phyloP scores from a whole-genome alignment of 2,888 invertebrate species.

The Aradus depressus region DNA sequence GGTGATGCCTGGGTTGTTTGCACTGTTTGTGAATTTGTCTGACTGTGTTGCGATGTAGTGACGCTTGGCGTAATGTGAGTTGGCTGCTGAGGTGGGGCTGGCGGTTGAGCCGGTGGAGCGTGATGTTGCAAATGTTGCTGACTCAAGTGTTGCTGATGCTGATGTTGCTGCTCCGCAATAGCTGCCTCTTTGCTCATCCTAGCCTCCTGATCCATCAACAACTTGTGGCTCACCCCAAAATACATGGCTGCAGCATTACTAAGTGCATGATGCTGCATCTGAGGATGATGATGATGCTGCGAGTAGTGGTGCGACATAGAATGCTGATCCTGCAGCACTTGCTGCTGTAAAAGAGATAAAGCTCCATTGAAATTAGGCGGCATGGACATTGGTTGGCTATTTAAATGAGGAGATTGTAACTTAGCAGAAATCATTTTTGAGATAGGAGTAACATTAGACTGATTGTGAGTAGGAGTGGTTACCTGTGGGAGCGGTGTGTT shows the following conservation, averaged over 20 bases:
- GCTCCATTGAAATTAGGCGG: slow-evolving; percentile 35
- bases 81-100: slow-evolving; percentile 35
- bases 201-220: slow-evolving; percentile 69
- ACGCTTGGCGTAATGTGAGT: slow-evolving; percentile 34
- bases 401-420: slow-evolving; percentile 41
- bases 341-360: slow-evolving; percentile 36
- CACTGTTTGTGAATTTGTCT: slow-evolving; percentile 40
- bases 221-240: slow-evolving; percentile 62
- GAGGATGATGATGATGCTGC: slow-evolving; percentile 38
- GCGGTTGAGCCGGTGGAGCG: slow-evolving; percentile 35
- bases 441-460: slow-evolving; percentile 32
- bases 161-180: slow-evolving; percentile 42
- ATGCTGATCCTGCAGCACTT: slow-evolving; percentile 37
- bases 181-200: slow-evolving; percentile 55
- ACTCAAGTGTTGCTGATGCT: slow-evolving; percentile 44
- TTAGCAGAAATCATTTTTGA: slow-evolving; percentile 52
- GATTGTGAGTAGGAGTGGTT: slow-evolving; percentile 47
- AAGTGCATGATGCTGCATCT: slow-evolving; percentile 31
- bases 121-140: slow-evolving; percentile 36
- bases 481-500: slow-evolving; percentile 36
- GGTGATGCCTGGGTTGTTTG: slow-evolving; percentile 27
- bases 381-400: slow-evolving; percentile 28
- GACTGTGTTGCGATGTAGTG: slow-evolving; percentile 24
- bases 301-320: slow-evolving; percentile 35
- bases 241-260: slow-evolving; percentile 54